Evolutionary conservation across 2,113 vertebrate species (phyloP).

Genomic region (Periophthalmus modestus): DNA sequence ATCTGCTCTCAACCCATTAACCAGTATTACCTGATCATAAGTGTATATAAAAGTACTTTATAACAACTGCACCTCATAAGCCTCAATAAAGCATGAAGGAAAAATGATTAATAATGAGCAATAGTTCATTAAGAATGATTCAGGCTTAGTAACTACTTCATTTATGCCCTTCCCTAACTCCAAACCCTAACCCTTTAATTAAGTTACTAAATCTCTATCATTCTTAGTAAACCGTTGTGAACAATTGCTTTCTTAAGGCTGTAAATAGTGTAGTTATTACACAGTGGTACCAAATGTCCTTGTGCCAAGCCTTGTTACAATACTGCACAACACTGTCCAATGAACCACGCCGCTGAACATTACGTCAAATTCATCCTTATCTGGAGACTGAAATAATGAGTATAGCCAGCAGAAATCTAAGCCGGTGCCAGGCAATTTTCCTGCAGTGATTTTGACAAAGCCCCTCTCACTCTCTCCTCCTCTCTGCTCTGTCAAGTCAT

Average conservation of each 20-base stretch:
- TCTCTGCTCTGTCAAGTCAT: slow-evolving; percentile 48
- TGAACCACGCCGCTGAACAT: slow-evolving; percentile 45
- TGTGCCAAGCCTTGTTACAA: slow-evolving; percentile 18
- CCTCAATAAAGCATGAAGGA: too few species aligned
- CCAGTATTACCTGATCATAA: slow-evolving; percentile 14
- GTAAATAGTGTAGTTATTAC: too few species aligned
- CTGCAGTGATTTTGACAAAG: slow-evolving; percentile 62
- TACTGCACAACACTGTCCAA: slow-evolving; percentile 34
- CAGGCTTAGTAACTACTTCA: too few species aligned
- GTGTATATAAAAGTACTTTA: too few species aligned
- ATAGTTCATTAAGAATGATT: too few species aligned
- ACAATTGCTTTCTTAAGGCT: too few species aligned
- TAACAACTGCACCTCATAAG: too few species aligned
- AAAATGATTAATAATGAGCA: too few species aligned
- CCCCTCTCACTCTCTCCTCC: slow-evolving; percentile 32
- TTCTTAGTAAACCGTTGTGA: too few species aligned
- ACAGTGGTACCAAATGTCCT: neutral
- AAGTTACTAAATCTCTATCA: too few species aligned
- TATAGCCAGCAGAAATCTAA: slow-evolving; percentile 57
- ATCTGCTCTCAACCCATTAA: neutral
- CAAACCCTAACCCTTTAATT: too few species aligned
- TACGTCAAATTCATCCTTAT: slow-evolving; percentile 62
- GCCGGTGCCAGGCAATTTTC: slow-evolving; percentile 53
- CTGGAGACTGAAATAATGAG: slow-evolving; percentile 62
- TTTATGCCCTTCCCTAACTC: too few species aligned